A percentile compares a stretch with the other conserved stretches of the same genome.
These are phyloP conservation scores for Hedychridium roseum DNA, from an alignment of 2,888 invertebrate genomes.

Conservation along the genomic window DNA sequence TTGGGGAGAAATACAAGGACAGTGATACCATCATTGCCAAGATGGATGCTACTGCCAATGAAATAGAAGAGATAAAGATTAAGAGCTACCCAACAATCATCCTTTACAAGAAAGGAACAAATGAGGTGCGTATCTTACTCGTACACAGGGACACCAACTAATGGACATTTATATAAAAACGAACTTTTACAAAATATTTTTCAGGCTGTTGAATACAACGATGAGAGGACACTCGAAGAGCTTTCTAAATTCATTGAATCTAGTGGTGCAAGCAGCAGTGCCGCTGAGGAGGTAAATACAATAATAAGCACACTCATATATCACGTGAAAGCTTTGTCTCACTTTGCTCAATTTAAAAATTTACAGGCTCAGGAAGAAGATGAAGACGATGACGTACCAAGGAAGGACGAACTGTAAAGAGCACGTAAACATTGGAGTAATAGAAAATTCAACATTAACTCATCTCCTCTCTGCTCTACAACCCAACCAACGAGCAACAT, in stretches of 20 bases:
- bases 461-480: conserved; percentile 24
- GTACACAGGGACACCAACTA: no score
- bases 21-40: conserved; percentile 90
- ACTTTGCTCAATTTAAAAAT: conserved; percentile 2
- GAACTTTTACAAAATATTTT: conserved; percentile 22
- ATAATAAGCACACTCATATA: background rate
- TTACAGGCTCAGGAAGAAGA: conserved; percentile 70
- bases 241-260: conserved; percentile 93
- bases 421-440: conserved; percentile 36
- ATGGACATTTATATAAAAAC: no score
- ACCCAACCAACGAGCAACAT: conserved; percentile 28
- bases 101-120: conserved; percentile 91
- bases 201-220: conserved; percentile 86
- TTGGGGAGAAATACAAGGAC: conserved; percentile 92
- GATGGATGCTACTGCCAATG: conserved; percentile 98
- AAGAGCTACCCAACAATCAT: conserved; percentile 95
- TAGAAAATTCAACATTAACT: conserved; percentile 34
- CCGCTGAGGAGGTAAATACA: conserved; percentile 69
- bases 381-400: conserved; percentile 77
- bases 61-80: conserved; percentile 95
- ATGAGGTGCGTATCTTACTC: conserved; percentile 69
- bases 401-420: conserved; percentile 81
- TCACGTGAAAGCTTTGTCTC: conserved; percentile 1
- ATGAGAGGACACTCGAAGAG: conserved; percentile 93
- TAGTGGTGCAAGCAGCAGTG: conserved; percentile 82